phyloP scores from a whole-genome alignment of 2,888 invertebrate genomes.

The Andrena minutula region DNA sequence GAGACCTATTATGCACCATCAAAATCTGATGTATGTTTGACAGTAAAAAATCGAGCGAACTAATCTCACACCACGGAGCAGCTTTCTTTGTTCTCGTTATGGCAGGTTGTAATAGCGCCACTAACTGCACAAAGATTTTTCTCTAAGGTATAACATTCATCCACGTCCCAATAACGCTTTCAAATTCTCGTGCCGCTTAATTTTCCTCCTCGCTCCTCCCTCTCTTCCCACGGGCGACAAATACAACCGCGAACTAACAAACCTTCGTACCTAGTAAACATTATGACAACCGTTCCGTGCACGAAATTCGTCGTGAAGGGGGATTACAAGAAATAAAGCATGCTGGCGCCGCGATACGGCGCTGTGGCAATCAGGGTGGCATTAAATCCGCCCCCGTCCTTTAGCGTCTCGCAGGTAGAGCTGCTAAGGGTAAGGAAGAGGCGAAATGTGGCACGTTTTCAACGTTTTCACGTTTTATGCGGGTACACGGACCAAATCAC shows the following conservation, averaged over 20 bases:
- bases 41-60: background rate
- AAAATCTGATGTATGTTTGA: background rate
- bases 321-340: constrained; percentile 57
- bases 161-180: constrained; percentile 45
- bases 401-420: constrained; percentile 31
- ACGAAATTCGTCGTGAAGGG: constrained; percentile 33
- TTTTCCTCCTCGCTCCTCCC: constrained; percentile 1
- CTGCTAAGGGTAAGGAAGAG: background rate
- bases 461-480: constrained; percentile 73
- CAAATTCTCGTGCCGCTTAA: constrained; percentile 33
- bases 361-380: constrained; percentile 45
- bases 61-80: background rate
- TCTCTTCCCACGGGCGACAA: constrained; percentile 8
- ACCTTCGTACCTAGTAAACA: constrained; percentile 48
- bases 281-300: constrained; percentile 32
- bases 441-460: constrained; percentile 32
- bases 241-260: constrained; percentile 37
- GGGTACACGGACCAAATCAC: constrained; percentile 49
- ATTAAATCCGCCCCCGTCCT: constrained; percentile 51
- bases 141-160: constrained; percentile 14
- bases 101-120: background rate
- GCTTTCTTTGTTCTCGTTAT: background rate
- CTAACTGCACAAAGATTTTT: constrained; percentile 10
- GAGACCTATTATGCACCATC: background rate
- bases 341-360: constrained; percentile 53